phyloP scores from a whole-genome alignment of 2,113 vertebrate species.

The Lophotis ruficrista region DNA sequence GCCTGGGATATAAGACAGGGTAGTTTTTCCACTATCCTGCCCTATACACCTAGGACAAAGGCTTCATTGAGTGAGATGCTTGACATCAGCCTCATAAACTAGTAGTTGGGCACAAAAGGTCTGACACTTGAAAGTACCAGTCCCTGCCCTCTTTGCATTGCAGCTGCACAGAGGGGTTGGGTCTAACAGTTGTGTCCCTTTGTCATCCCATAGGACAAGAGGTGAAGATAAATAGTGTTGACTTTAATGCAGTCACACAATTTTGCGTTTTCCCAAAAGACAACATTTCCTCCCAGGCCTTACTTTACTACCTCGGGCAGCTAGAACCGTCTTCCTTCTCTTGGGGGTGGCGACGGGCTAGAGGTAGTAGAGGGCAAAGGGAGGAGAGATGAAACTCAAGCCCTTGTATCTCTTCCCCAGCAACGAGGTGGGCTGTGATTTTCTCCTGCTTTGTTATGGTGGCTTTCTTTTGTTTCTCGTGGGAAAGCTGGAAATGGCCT shows the following conservation, averaged over 20 bases:
- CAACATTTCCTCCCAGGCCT: conserved; percentile 77
- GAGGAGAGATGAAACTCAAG: background rate
- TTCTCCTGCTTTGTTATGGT: conserved; percentile 41
- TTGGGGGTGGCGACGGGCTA: background rate
- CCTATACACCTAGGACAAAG: conserved; percentile 93
- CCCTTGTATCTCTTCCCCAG: background rate
- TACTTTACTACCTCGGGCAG: conserved; percentile 33
- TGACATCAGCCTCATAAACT: conserved; percentile 99
- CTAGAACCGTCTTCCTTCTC: conserved; percentile 43
- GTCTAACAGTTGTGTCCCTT: conserved; percentile 81
- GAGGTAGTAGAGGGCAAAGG: conserved; percentile 1
- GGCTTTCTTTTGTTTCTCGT: conserved; percentile 61
- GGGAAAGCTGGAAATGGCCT: conserved; percentile 53
- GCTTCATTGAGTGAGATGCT: conserved; percentile 97
- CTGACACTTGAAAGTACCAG: conserved; percentile 97
- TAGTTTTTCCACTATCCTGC: conserved; percentile 97
- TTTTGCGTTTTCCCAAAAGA: conserved; percentile 79
- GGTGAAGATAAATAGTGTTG: conserved; percentile 86
- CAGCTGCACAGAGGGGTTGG: conserved; percentile 83
- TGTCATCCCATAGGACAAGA: conserved; percentile 76
- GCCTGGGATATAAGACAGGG: conserved; percentile 91
- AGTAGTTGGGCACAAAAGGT: conserved; percentile 93
- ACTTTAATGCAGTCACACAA: conserved; percentile 80
- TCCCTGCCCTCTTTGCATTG: conserved; percentile 85
- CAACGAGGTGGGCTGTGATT: conserved; percentile 5